phyloP scores from a whole-genome alignment of 2,888 invertebrate genomes.

The Metopia argyrocephala region DNA sequence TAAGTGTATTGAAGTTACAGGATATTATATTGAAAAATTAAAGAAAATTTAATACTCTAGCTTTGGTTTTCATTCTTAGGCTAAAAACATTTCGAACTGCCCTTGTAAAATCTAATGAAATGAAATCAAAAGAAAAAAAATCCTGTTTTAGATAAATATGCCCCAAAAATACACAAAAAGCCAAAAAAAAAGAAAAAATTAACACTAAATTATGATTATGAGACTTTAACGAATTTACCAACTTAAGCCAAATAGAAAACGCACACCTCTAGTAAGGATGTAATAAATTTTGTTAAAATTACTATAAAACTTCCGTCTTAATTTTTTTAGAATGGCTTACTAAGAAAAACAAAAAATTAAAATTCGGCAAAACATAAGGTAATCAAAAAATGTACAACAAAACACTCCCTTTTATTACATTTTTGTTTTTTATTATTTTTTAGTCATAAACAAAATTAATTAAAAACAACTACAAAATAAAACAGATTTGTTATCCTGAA shows the following conservation, averaged over 20 bases:
- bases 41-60: no score
- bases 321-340: conserved; percentile 1
- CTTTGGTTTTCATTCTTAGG: no score
- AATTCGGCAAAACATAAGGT: conserved; percentile 44
- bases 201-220: background rate
- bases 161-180: no score
- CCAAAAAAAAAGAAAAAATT: no score
- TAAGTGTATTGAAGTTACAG: no score
- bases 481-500: conserved; percentile 66
- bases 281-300: conserved; percentile 66
- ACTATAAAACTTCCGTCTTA: conserved; percentile 47
- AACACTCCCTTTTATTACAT: conserved; percentile 50
- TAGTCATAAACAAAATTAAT: conserved; percentile 40
- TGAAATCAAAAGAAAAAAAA: no score
- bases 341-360: conserved; percentile 18
- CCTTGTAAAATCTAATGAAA: no score
- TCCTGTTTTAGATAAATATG: no score
- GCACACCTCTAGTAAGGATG: conserved; percentile 51
- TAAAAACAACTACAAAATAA: conserved; percentile 54
- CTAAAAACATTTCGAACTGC: no score
- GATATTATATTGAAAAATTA: no score
- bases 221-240: background rate
- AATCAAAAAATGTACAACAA: conserved; percentile 57
- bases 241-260: background rate
- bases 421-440: background rate